These are phyloP conservation scores for Brachionus rubens DNA, from an alignment of 1,140 invertebrate genomes.

Conservation along the genomic window DNA sequence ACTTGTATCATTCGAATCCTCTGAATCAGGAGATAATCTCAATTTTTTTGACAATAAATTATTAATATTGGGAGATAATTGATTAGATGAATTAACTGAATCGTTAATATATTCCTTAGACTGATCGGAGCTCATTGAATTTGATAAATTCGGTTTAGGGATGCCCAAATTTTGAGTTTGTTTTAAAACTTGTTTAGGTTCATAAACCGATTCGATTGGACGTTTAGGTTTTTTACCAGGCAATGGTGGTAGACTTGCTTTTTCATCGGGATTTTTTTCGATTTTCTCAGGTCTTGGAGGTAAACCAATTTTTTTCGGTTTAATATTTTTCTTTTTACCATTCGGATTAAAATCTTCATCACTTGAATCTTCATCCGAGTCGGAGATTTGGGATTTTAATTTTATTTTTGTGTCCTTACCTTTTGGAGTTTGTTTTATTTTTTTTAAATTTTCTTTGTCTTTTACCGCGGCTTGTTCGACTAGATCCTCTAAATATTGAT, in stretches of 20 bases:
- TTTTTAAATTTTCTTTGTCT: background rate
- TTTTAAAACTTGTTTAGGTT: background rate
- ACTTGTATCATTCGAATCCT: background rate
- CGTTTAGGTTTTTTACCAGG: conserved; percentile 18
- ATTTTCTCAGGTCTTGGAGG: background rate
- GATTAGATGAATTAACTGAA: background rate
- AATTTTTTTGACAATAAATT: background rate
- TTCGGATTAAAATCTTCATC: background rate
- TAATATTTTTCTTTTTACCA: background rate
- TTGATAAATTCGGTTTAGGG: background rate
- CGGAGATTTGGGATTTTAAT: background rate
- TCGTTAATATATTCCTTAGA: background rate
- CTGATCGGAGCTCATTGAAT: background rate
- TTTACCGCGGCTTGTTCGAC: background rate
- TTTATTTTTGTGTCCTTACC: background rate
- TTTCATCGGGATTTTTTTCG: background rate
- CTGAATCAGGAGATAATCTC: background rate
- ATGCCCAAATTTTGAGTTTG: conserved; percentile 9
- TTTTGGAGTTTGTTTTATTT: background rate
- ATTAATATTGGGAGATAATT: background rate
- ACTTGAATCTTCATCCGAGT: background rate
- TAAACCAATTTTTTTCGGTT: background rate
- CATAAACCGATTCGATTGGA: conserved; percentile 21
- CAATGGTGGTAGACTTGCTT: background rate
- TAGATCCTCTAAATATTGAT: background rate